These are phyloP conservation scores for Copidosoma aretas DNA, from an alignment of 2,888 invertebrate species.

Conservation along the genomic window DNA sequence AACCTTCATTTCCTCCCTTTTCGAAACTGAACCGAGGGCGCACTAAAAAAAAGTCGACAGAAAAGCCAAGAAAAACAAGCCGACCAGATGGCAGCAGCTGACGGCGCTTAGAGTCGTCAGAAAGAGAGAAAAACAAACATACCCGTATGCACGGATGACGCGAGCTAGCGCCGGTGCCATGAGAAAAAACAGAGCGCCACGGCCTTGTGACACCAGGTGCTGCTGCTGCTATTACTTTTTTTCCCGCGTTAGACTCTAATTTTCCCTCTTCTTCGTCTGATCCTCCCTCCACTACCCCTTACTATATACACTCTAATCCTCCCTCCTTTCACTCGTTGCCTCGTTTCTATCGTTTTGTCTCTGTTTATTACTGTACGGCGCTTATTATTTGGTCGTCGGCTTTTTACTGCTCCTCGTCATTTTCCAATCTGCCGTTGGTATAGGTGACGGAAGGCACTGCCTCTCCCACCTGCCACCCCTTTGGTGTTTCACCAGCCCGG, in stretches of 20 bases:
- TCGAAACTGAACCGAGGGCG: not conserved
- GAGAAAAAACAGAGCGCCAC: not conserved
- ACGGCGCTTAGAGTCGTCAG: not conserved
- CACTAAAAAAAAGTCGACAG: not conserved
- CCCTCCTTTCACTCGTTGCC: not conserved
- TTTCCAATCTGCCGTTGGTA: constrained; percentile 24
- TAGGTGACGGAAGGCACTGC: not conserved
- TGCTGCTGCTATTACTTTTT: constrained; percentile 11
- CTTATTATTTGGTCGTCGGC: constrained; percentile 1
- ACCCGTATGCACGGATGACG: too few relatives aligned
- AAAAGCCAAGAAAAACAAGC: not conserved
- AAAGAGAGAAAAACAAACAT: too few relatives aligned
- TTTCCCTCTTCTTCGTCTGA: constrained; percentile 13
- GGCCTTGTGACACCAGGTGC: constrained; percentile 27
- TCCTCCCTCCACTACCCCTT: not conserved
- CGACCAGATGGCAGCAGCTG: too few relatives aligned
- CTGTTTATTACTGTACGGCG: constrained; percentile 6
- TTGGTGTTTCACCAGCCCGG: not conserved
- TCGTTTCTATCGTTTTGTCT: constrained; percentile 11
- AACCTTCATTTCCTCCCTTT: too few relatives aligned
- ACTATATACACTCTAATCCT: not conserved
- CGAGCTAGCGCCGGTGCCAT: not conserved
- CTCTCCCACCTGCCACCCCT: not conserved
- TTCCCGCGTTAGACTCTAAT: constrained; percentile 31
- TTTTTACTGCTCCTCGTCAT: constrained; percentile 18